Percentiles rank a stretch among this genome's conserved stretches.
Conservation (phyloP, 1,140 invertebrate species). For the Drosophila nigrodunni region DNA sequence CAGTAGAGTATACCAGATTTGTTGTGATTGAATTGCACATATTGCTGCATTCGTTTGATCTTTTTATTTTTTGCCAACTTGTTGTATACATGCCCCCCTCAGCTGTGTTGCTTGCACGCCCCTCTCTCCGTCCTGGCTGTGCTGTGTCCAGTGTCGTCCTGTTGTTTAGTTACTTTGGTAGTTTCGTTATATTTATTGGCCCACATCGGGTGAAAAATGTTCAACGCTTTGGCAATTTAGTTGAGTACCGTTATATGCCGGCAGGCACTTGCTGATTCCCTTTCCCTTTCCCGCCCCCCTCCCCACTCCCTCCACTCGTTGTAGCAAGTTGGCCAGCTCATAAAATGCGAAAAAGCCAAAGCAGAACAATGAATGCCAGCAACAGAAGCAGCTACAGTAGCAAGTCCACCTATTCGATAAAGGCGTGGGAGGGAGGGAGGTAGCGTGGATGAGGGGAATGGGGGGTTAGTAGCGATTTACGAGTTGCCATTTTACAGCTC, state of each 20-base stretch:
- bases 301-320: background rate
- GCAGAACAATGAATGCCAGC: slow-evolving; percentile 71
- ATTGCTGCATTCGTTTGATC: slow-evolving; percentile 32
- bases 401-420: slow-evolving; percentile 62
- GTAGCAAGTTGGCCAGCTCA: slow-evolving; percentile 46
- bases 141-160: slow-evolving; percentile 36
- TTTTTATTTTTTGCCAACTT: slow-evolving; percentile 33
- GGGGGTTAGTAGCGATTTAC: slow-evolving; percentile 58
- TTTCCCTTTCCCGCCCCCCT: too few relatives aligned
- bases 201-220: slow-evolving; percentile 84
- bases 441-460: background rate
- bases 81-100: slow-evolving; percentile 34
- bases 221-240: slow-evolving; percentile 83
- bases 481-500: slow-evolving; percentile 80
- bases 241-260: slow-evolving; percentile 82
- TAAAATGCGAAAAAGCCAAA: slow-evolving; percentile 72
- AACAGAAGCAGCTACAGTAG: slow-evolving; percentile 47
- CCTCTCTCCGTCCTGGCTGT: slow-evolving; percentile 8
- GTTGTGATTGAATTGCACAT: slow-evolving; percentile 5
- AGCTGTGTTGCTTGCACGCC: slow-evolving; percentile 7
- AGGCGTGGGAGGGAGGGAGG: slow-evolving; percentile 18
- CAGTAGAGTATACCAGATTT: background rate
- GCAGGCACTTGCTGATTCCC: slow-evolving; percentile 17
- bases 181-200: slow-evolving; percentile 84
- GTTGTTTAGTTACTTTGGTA: slow-evolving; percentile 83